These are phyloP conservation scores for Archaeoteleia sp. DNA, from an alignment of 2,888 invertebrate genomes.

Conservation along the genomic window DNA sequence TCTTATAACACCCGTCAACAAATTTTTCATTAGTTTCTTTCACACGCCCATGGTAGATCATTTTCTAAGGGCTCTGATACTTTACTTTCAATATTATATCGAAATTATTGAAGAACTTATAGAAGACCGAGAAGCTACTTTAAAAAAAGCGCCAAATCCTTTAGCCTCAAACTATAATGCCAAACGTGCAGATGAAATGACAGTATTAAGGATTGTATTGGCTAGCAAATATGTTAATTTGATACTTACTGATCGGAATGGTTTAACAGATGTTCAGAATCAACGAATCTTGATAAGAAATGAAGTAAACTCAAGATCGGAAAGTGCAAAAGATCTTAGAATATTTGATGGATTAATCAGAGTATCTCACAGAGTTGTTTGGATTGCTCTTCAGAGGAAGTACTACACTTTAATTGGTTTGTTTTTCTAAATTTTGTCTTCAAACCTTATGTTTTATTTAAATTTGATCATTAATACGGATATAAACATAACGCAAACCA, in stretches of 20 bases:
- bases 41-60: constrained; percentile 79
- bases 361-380: constrained; percentile 79
- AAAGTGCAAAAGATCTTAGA: constrained; percentile 80
- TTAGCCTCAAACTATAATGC: constrained; percentile 60
- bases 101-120: constrained; percentile 80
- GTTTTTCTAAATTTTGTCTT: no score
- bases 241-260: constrained; percentile 68
- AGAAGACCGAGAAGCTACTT: constrained; percentile 76
- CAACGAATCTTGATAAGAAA: constrained; percentile 75
- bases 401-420: constrained; percentile 79
- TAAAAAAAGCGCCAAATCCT: constrained; percentile 66
- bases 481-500: no score
- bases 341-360: constrained; percentile 79
- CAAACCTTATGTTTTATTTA: no score
- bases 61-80: constrained; percentile 79
- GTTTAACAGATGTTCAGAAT: not conserved
- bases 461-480: no score
- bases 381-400: constrained; percentile 80
- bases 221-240: constrained; percentile 80
- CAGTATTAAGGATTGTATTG: constrained; percentile 78
- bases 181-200: constrained; percentile 76
- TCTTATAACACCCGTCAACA: constrained; percentile 77
- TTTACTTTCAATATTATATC: constrained; percentile 80
- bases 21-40: constrained; percentile 79
- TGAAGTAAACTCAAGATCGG: constrained; percentile 75